Percentiles rank a stretch among this genome's conserved stretches.
Evolutionary conservation across 2,113 vertebrate genomes (phyloP).

Genomic region (Bothrops jararaca): DNA sequence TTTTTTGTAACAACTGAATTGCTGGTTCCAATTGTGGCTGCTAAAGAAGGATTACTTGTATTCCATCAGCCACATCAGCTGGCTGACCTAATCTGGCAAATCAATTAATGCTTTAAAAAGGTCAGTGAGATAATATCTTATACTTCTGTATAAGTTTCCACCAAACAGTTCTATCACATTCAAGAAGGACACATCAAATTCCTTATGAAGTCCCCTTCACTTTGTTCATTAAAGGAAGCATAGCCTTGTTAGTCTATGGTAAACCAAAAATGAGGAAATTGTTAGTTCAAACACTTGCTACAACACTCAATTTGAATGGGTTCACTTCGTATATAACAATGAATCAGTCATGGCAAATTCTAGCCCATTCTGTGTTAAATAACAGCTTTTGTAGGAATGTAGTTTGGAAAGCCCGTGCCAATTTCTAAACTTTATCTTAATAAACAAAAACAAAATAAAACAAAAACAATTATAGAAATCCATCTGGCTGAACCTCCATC

Average conservation of each 20-base stretch:
- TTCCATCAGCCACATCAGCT: background rate
- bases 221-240: no score
- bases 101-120: background rate
- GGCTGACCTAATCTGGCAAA: background rate
- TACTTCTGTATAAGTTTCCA: no score
- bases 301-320: background rate
- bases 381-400: background rate
- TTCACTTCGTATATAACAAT: background rate
- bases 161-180: no score
- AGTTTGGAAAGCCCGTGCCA: background rate
- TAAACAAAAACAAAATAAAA: background rate
- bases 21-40: background rate
- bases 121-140: no score
- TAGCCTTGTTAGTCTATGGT: background rate
- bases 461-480: background rate
- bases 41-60: background rate
- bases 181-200: no score
- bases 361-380: background rate
- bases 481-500: background rate
- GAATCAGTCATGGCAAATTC: background rate
- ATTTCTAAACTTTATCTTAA: background rate
- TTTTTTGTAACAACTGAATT: background rate
- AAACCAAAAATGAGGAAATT: background rate
- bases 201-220: no score
- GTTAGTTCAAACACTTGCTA: background rate